Evolutionary conservation across 2,113 vertebrate species (phyloP).

Genomic region (Phainopepla nitens): DNA sequence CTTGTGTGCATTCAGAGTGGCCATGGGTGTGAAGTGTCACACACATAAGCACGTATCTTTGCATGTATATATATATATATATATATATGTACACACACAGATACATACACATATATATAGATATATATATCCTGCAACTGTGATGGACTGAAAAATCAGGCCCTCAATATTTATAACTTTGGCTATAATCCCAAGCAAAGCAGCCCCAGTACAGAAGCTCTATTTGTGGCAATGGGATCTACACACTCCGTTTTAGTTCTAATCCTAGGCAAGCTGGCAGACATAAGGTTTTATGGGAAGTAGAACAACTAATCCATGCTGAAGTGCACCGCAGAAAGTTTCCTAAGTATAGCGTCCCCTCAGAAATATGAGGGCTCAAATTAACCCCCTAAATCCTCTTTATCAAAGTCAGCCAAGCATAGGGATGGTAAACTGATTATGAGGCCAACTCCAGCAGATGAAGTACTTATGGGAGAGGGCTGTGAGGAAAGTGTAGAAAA

Average conservation of each 20-base stretch:
- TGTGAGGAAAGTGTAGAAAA: neutral
- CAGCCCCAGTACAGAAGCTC: constrained; percentile 37
- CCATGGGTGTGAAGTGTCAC: neutral
- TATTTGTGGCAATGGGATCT: constrained; percentile 59
- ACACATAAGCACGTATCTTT: neutral
- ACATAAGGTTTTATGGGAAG: constrained; percentile 61
- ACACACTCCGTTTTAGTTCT: constrained; percentile 52
- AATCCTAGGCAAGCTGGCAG: constrained; percentile 64
- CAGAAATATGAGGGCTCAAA: constrained; percentile 49
- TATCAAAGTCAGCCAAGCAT: constrained; percentile 56
- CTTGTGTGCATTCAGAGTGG: neutral
- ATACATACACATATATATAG: neutral
- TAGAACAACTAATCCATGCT: constrained; percentile 64
- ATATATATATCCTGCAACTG: neutral
- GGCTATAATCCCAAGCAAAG: constrained; percentile 50
- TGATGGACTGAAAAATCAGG: constrained; percentile 29
- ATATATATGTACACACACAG: accelerated
- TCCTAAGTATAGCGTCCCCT: constrained; percentile 45
- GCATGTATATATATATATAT: neutral
- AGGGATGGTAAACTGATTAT: constrained; percentile 37
- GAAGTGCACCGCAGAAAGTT: constrained; percentile 29
- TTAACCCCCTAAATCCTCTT: constrained; percentile 61
- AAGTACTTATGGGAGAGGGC: neutral
- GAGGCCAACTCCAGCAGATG: neutral
- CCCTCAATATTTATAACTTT: constrained; percentile 63